Evolutionary conservation across 2,888 invertebrate species (phyloP).

Genomic region (Tuberolachnus salignus): DNA sequence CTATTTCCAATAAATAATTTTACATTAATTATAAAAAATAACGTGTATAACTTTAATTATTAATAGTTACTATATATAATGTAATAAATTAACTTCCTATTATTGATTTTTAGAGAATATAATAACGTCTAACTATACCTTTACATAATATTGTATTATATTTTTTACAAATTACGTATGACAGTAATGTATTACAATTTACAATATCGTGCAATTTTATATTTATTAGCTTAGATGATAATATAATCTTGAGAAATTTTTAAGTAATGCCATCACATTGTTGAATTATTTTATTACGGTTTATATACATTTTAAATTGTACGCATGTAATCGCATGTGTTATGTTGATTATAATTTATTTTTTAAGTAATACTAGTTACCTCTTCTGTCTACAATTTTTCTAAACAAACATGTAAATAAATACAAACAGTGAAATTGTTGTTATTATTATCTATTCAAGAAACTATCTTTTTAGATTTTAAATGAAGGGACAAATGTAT

Average conservation of each 20-base stretch:
- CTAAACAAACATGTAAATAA: conserved; percentile 28
- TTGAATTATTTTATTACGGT: conserved; percentile 27
- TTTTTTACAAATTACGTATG: background rate
- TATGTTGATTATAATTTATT: conserved; percentile 34
- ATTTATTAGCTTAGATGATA: background rate
- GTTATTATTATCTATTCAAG: background rate
- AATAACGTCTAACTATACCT: conserved; percentile 13
- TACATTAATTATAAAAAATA: conserved; percentile 8
- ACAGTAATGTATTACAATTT: background rate
- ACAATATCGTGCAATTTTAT: background rate
- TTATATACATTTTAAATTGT: conserved; percentile 13
- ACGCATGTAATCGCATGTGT: background rate
- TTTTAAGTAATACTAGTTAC: conserved; percentile 31
- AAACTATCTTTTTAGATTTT: too few species aligned
- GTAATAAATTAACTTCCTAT: conserved; percentile 51
- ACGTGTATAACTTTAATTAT: conserved; percentile 30
- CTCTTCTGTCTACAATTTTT: conserved; percentile 14
- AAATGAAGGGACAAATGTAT: too few species aligned
- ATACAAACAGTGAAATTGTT: background rate
- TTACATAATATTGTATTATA: background rate
- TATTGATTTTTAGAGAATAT: conserved; percentile 23
- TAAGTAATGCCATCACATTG: conserved; percentile 9
- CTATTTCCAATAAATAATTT: conserved; percentile 28
- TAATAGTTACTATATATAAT: conserved; percentile 22
- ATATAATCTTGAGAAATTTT: background rate